These are phyloP conservation scores for Patella ulyssiponensis DNA, from an alignment of 2,888 invertebrate genomes.

Conservation along the genomic window DNA sequence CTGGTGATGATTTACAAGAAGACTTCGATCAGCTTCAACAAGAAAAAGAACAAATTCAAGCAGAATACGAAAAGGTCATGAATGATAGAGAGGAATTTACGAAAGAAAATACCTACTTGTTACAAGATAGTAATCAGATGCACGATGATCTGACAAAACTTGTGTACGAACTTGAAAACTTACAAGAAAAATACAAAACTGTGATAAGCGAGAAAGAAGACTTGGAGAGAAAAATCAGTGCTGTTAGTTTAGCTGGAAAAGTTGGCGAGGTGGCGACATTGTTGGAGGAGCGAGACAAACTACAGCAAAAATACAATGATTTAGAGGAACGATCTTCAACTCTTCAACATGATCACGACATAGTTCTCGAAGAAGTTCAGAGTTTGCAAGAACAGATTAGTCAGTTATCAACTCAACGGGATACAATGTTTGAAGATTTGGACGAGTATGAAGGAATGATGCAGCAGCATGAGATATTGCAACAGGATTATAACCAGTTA, in stretches of 20 bases:
- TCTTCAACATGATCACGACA: slow-evolving; percentile 58
- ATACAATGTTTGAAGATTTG: slow-evolving; percentile 48
- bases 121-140: slow-evolving; percentile 61
- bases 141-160: slow-evolving; percentile 63
- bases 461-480: slow-evolving; percentile 55
- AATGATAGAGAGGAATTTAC: slow-evolving; percentile 50
- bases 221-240: slow-evolving; percentile 48
- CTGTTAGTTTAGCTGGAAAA: slow-evolving; percentile 54
- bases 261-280: slow-evolving; percentile 57
- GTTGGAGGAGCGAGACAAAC: slow-evolving; percentile 55
- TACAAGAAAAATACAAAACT: slow-evolving; percentile 56
- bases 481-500: slow-evolving; percentile 59
- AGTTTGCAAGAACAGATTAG: slow-evolving; percentile 51
- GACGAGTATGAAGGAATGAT: slow-evolving; percentile 56
- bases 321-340: slow-evolving; percentile 44
- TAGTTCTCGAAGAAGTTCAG: slow-evolving; percentile 62
- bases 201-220: slow-evolving; percentile 54
- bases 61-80: slow-evolving; percentile 53
- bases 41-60: slow-evolving; percentile 35
- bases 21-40: slow-evolving; percentile 44
- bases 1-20: slow-evolving; percentile 61
- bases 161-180: slow-evolving; percentile 59
- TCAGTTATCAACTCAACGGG: slow-evolving; percentile 29
- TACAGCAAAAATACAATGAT: slow-evolving; percentile 47
- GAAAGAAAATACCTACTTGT: slow-evolving; percentile 60